Conservation (phyloP, 1,140 invertebrate species). For the Dendroctonus valens region DNA sequence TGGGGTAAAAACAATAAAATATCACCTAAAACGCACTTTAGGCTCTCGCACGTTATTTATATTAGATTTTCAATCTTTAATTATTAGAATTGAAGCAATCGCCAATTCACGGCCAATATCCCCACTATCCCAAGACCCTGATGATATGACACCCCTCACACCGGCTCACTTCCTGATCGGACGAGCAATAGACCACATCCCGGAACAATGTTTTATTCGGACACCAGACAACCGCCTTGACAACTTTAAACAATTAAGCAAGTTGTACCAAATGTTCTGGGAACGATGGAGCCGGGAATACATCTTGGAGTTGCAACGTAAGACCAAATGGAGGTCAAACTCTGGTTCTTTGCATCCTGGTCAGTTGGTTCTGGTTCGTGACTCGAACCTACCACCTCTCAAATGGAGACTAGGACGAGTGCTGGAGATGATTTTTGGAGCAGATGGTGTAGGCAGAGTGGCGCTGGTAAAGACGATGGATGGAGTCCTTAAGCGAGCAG, state of each 20-base stretch:
- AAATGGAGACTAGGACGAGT: constrained; percentile 43
- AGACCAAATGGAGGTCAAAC: constrained; percentile 27
- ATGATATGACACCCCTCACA: too few relatives aligned
- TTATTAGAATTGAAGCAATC: too few relatives aligned
- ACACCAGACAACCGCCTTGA: constrained; percentile 11
- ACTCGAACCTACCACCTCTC: constrained; percentile 26
- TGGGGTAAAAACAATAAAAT: too few relatives aligned
- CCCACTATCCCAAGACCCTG: too few relatives aligned
- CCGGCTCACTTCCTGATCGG: too few relatives aligned
- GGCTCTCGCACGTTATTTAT: too few relatives aligned
- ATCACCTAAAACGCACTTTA: too few relatives aligned
- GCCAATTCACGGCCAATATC: too few relatives aligned
- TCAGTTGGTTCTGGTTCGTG: constrained; percentile 23
- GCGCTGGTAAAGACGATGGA: constrained; percentile 40
- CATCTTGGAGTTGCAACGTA: constrained; percentile 29
- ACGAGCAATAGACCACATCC: constrained; percentile 5
- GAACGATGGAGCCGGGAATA: constrained; percentile 36
- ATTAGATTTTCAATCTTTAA: too few relatives aligned
- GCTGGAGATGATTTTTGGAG: constrained; percentile 39
- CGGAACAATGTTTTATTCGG: neutral
- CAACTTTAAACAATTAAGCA: constrained; percentile 21
- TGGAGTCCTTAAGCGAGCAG: constrained; percentile 10
- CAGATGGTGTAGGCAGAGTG: constrained; percentile 42
- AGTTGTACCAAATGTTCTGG: too few relatives aligned
- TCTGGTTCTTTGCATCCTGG: constrained; percentile 5